Evolutionary conservation across 2,888 invertebrate genomes (phyloP), one percentile per base, ranked within the genome.

Genomic region (Ophioninae sp.): DNA sequence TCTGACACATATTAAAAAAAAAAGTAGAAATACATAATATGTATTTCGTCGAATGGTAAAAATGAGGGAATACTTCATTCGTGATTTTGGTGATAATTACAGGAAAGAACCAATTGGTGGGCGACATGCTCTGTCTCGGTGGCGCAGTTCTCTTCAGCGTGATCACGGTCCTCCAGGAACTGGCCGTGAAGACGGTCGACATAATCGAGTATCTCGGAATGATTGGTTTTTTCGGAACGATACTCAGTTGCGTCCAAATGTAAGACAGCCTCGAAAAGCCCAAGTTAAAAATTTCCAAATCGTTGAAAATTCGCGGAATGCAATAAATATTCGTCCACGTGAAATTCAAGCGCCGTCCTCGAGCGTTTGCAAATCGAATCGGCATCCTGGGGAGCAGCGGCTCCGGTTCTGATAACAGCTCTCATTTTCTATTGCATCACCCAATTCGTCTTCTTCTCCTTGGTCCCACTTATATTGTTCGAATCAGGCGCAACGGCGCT

Each of bases 401-500:
- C 94, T 87, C 95, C 95, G 70, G 95, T 95, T 41, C 93, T 95
- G 68, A 91, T 95, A 13, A 95, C 86, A 6, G 84, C 95, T 88
- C 89, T 95, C 75, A 92, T 94, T 37, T 93, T 94, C 69, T 97
- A 95, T 91, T 96, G 96, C 72, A 93, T 95, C 39, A 95, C 96
- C 83, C 96, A 97, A 93, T 96, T 96, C 81, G 93, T 96, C 87
- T 96, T 97, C 90, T 97, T 97, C 93, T 95, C 96, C 69, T 93
- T 96, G 81, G 96, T 97, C 88, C 96, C 97, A 62, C 94, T 96
- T 20, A 96, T 97, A 93, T 93, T 97, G 85, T 94, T 95, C 88
- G 95, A 96, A 88, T 96, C 97, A 13, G 96, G 97, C 13, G 96
- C 97, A n/a, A 96, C 97, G 68, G 95, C 96, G 87, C 94, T 97